Evolutionary conservation across 2,888 invertebrate genomes (phyloP).

Genomic region (Ctenicera cuprea): DNA sequence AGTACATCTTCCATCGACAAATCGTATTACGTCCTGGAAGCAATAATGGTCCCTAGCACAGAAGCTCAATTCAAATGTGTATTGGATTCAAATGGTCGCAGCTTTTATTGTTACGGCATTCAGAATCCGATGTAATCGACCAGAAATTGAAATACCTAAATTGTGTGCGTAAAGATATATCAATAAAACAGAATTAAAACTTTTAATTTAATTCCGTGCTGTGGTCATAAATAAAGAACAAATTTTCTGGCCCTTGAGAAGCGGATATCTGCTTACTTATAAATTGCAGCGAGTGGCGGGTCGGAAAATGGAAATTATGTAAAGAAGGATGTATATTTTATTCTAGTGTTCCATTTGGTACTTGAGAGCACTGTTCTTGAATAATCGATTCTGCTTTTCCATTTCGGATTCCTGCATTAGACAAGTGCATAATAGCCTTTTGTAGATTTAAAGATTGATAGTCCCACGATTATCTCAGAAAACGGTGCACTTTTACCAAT

Average conservation of each 20-base stretch:
- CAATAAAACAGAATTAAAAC: background rate
- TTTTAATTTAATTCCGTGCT: constrained; percentile 6
- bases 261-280: background rate
- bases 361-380: constrained; percentile 29
- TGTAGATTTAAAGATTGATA: constrained; percentile 28
- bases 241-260: background rate
- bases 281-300: constrained; percentile 3
- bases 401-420: constrained; percentile 4
- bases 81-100: constrained; percentile 42
- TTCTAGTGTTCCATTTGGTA: constrained; percentile 31
- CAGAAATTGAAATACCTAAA: constrained; percentile 18
- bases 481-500: constrained; percentile 17
- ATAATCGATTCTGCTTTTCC: constrained; percentile 37
- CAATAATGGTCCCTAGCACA: constrained; percentile 45
- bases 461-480: background rate
- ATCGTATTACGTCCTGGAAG: constrained; percentile 50
- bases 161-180: background rate
- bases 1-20: constrained; percentile 53
- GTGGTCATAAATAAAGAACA: background rate
- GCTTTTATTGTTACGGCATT: constrained; percentile 20
- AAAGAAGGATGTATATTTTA: constrained; percentile 22
- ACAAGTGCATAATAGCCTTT: constrained; percentile 34
- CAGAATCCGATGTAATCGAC: constrained; percentile 3
- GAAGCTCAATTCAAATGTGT: constrained; percentile 44
- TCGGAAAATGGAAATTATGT: constrained; percentile 29